Conservation (phyloP, 1,140 invertebrate genomes). For the Drosophila pseudoobscura region DNA sequence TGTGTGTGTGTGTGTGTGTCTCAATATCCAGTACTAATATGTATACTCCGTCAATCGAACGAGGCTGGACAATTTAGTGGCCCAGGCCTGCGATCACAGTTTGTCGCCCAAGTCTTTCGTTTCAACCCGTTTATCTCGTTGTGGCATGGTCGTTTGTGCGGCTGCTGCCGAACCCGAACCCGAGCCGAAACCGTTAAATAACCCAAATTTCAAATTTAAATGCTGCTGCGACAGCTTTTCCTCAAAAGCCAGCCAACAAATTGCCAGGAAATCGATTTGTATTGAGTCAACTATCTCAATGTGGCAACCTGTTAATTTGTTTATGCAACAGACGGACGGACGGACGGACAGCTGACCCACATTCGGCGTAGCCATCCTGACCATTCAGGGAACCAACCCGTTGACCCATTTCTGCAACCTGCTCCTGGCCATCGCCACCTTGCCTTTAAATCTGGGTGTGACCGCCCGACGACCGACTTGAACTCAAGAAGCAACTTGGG, state of each 20-base stretch:
- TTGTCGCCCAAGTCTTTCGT: constrained; percentile 63
- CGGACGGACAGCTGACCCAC: constrained; percentile 31
- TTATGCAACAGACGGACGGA: constrained; percentile 31
- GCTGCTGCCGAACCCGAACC: constrained; percentile 40
- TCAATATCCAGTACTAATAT: constrained; percentile 32
- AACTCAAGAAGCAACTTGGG: constrained; percentile 29
- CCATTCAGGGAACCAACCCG: not conserved
- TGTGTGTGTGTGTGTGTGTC: not conserved
- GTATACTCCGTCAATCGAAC: constrained; percentile 41
- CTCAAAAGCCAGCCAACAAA: constrained; percentile 20
- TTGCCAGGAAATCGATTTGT: constrained; percentile 47
- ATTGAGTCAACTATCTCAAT: constrained; percentile 19
- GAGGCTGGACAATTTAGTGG: constrained; percentile 31
- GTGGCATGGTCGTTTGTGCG: constrained; percentile 40
- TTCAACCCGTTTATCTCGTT: constrained; percentile 46
- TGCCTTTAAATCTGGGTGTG: not conserved
- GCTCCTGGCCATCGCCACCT: constrained; percentile 28
- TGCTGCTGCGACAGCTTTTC: constrained; percentile 53
- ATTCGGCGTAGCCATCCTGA: not conserved
- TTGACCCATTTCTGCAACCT: constrained; percentile 40
- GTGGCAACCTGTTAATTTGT: constrained; percentile 32
- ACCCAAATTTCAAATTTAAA: constrained; percentile 73
- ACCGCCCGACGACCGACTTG: constrained; percentile 16
- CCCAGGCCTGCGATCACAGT: constrained; percentile 54
- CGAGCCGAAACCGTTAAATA: constrained; percentile 69